Evolutionary conservation across 2,888 invertebrate genomes (phyloP).

Genomic region (Melolontha melolontha): DNA sequence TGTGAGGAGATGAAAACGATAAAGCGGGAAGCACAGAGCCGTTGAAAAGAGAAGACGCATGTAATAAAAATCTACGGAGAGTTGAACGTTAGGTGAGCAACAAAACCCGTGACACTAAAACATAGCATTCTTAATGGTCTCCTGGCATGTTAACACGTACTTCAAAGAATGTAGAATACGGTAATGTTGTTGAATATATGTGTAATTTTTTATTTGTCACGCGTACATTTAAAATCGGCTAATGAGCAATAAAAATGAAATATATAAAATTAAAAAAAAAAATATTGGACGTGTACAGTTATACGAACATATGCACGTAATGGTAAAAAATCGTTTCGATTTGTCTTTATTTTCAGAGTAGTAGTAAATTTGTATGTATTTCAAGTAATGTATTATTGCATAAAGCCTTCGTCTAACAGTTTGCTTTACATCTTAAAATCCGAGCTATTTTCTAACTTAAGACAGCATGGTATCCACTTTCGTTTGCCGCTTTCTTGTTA

Average conservation of each 20-base stretch:
- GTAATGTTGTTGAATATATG: constrained; percentile 16
- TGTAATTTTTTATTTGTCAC: constrained; percentile 13
- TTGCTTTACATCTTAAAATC: background rate
- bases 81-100: constrained; percentile 50
- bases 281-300: background rate
- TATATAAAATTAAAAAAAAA: background rate
- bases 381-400: constrained; percentile 13
- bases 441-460: too few relatives aligned
- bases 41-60: constrained; percentile 28
- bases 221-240: background rate
- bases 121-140: constrained; percentile 52
- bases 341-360: too few relatives aligned
- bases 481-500: constrained; percentile 2
- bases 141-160: constrained; percentile 56
- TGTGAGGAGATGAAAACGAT: constrained; percentile 1
- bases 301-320: constrained; percentile 1
- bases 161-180: constrained; percentile 49
- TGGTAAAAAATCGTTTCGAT: too few relatives aligned
- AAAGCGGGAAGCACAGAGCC: constrained; percentile 17
- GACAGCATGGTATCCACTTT: background rate
- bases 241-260: background rate
- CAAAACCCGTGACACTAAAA: constrained; percentile 49
- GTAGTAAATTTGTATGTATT: constrained; percentile 4
- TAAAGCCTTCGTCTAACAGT: constrained; percentile 18
- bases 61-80: constrained; percentile 48